These are phyloP conservation scores for Gadopsis marmoratus DNA, from an alignment of 2,797 vertebrate genomes.

Conservation along the genomic window DNA sequence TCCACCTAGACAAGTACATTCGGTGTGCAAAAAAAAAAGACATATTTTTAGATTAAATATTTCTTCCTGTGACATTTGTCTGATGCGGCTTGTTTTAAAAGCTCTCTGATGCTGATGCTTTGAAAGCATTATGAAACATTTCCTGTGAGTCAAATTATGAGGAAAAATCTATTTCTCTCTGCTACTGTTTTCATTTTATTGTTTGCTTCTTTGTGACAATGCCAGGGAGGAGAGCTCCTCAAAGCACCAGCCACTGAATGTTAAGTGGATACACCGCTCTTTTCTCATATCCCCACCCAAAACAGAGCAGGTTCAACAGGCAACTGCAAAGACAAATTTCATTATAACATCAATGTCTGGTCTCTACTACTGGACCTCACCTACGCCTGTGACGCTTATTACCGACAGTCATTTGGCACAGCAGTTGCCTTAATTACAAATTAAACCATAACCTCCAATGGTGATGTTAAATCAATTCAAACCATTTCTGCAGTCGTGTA, in stretches of 20 bases:
- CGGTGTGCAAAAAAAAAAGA: constrained; percentile 8
- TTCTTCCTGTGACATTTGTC: constrained; percentile 40
- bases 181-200: constrained; percentile 43
- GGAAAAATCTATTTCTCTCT: constrained; percentile 33
- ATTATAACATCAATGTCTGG: constrained; percentile 34
- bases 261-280: constrained; percentile 16
- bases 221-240: constrained; percentile 14
- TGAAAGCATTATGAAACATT: constrained; percentile 36
- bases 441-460: constrained; percentile 34
- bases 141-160: constrained; percentile 29
- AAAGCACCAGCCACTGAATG: constrained; percentile 34
- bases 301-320: constrained; percentile 28
- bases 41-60: constrained; percentile 41
- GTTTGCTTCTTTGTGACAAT: constrained; percentile 44
- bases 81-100: constrained; percentile 53
- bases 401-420: constrained; percentile 40
- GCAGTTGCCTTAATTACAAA: constrained; percentile 55
- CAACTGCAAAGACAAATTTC: constrained; percentile 43
- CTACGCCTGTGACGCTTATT: constrained; percentile 27
- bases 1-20: constrained; percentile 40
- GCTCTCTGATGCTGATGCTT: constrained; percentile 15
- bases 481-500: constrained; percentile 2
- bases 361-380: constrained; percentile 27
- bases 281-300: constrained; percentile 30
- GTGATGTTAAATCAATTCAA: constrained; percentile 50